phyloP scores from a whole-genome alignment of 2,797 vertebrate genomes.

The Decapterus maruadsi region DNA sequence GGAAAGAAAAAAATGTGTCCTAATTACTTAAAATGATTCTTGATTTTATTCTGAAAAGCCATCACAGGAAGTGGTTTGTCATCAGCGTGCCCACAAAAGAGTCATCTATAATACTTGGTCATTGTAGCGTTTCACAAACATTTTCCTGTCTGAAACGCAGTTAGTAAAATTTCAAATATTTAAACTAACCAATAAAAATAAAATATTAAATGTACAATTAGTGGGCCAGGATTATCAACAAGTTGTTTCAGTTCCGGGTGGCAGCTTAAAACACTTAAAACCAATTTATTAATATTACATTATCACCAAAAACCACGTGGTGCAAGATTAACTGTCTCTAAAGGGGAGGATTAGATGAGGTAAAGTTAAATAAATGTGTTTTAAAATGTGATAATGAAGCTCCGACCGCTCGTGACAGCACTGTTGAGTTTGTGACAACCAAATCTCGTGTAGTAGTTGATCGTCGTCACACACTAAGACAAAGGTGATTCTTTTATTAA shows the following conservation, averaged over 20 bases:
- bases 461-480: conserved; percentile 18
- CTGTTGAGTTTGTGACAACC: conserved; percentile 58
- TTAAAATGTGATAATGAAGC: neutral
- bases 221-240: rapidly evolving
- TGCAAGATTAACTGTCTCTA: neutral
- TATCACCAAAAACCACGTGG: neutral
- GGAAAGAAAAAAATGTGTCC: too few relatives aligned
- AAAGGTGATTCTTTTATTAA: conserved; percentile 41
- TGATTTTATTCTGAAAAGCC: conserved; percentile 54
- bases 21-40: too few relatives aligned
- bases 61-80: conserved; percentile 10
- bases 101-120: neutral
- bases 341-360: neutral
- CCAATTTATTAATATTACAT: too few relatives aligned
- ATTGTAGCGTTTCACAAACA: neutral
- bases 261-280: neutral
- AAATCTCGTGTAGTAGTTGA: conserved; percentile 47
- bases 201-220: rapidly evolving
- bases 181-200: neutral
- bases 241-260: neutral
- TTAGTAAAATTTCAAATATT: neutral
- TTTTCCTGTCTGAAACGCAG: neutral
- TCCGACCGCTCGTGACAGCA: conserved; percentile 30
- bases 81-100: neutral
- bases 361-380: neutral